Base-by-base conservation (phyloP, 2,113 vertebrate species). In the Okapia johnstoni region DNA sequence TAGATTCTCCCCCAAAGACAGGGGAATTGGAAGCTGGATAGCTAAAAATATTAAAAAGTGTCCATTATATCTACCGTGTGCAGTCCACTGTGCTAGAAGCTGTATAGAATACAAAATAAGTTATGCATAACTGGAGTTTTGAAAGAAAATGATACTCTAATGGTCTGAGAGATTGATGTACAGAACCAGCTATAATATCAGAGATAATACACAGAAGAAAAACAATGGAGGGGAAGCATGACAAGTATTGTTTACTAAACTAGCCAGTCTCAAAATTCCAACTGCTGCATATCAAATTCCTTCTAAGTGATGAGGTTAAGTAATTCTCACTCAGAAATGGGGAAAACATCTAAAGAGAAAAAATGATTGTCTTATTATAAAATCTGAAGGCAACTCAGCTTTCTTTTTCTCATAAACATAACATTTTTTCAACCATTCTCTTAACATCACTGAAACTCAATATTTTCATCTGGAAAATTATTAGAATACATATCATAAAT, bases 381-480 rank as follows among this genome's bases (percentile, higher is more conserved):
- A 92, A 84, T 50, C 83, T 46, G 25, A 61, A 95, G 48, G 36
- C n/a, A 92, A 58, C 19, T 97, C 48, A 92, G 48, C 28, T 97
- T 61, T 61, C 21, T 95, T 96, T 85, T 83, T 33, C 63, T 92
- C 55, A 87, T 85, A 23, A 83, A 61, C 21, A 76, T 57, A 66
- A 21, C 36, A 21, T 26, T 63, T 93, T 95, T 85, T 80, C 28
- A 92, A 87, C 17, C 40, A 73, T 79, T 96, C 50, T 87, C 90
- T 80, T 84, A 86, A 73, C 23, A 92, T 91, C 73, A 89, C 16
- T 88, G 46, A 92, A 95, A 91, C 90, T 77, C 77, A 52, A 9
- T 88, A 86, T 86, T 92, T 89, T 92, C 40, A 79, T 30, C 23
- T 63, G 30, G 40, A 96, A 92, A 79, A 91, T 66, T 90, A 96